Evolutionary conservation across 2,888 invertebrate genomes (phyloP), one percentile per base, ranked within the genome.

Genomic region (Dioctria linearis): DNA sequence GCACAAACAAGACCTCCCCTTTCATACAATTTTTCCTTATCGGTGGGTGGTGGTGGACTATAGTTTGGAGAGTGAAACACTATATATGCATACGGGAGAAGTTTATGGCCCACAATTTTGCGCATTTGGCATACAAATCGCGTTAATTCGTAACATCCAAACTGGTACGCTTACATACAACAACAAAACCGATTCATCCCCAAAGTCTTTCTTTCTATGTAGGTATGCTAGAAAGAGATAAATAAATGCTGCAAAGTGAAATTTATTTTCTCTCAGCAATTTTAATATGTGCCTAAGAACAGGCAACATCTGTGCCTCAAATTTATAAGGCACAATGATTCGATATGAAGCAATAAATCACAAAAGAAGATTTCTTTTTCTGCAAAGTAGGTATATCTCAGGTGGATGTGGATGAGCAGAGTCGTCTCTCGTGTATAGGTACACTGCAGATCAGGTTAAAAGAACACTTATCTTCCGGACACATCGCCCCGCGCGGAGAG

Each of bases 321-420:
- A 76, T 76, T 76, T 76, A 76, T 76, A 76, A 76, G 49, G 63
- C 76, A 63, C 76, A 49, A 63, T 76, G 76, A 63, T 76, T 76
- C 76, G 76, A 76, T 76, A 57, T 63, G 76, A 76, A 63, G 76
- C 63, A 76, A 76, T 76, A 76, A 76, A 76, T 76, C 76, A 25
- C 25, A 76, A 49, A 61, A 39, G 49, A 63, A 75, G 71, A 61
- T 40, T 61, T 61, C 39, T 63, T 76, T 63, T 63, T 40, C 49
- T 11, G 61, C 76, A 76, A 49, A 25, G 25, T 25, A 25, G 25
- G 25, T 25, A 25, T n/a, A 61, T 63, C 49, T 25, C 76, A 76
- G 63, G 76, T 63, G 76, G 59, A 25, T 25, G 25, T 25, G 25
- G 25, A 25, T 25, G 25, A 63, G 76, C 46, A 6, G 61, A 13